Evolutionary conservation across 2,888 invertebrate genomes (phyloP), one percentile per base, ranked within the genome.

Genomic region (Nezara viridula): DNA sequence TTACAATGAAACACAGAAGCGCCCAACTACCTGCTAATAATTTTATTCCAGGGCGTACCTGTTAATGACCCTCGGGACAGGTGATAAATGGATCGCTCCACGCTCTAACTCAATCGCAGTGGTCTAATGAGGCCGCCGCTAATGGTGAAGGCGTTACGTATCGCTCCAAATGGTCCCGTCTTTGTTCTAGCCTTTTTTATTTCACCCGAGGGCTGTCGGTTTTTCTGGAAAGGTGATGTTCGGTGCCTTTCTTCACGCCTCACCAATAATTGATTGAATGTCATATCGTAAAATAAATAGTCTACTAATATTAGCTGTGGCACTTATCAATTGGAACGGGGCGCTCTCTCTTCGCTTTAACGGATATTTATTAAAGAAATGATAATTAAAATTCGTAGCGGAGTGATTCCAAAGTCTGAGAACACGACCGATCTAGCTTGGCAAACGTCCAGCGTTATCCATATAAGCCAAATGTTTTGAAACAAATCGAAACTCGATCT

Each of bases 51-150:
- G 66, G 7, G 14, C 44, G 44, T 40, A 81, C n/a, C 81, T 40
- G 81, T 81, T 81, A 81, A 81, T 81, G 81, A 81, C 81, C 44
- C 81, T n/a, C 16, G n/a, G 44, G 86, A 86, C 86, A 86, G 86
- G 86, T 86, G 86, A 86, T 37, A 55, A 86, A 86, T 86, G 86
- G 86, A 55, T 60, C 32, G 37, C 60, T 86, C 27, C 86, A 86
- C 86, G 86, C 86, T 60, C 52, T 86, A 86, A 86, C 86, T 86
- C 52, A 86, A 86, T 86, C 86, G 60, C 60, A 60, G 52, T 44
- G 37, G 55, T 86, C 86, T 86, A 86, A 86, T 86, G 86, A 86
- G 86, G 86, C 37, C 40, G 19, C 60, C 40, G 40, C 49, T 86
- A 55, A 86, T 86, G 49, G 52, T 52, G 24, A 52, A 60, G 86